These are phyloP conservation scores for Litoditis marina DNA, from an alignment of 2,888 invertebrate species.

Conservation along the genomic window DNA sequence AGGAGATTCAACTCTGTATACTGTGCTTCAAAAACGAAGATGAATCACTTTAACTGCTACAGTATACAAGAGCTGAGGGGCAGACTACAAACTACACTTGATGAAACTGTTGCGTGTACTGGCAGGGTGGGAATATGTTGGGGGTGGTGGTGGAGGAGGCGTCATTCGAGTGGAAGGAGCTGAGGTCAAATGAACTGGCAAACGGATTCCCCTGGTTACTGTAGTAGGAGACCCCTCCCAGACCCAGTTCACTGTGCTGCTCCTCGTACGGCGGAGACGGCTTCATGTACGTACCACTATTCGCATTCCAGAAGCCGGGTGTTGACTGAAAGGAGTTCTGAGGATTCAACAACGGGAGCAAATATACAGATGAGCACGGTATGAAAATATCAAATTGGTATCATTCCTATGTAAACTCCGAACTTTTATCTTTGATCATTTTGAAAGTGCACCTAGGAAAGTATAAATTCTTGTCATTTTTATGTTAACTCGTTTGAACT, in stretches of 20 bases:
- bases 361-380: too few species aligned
- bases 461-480: too few species aligned
- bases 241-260: not conserved
- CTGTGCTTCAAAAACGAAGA: too few species aligned
- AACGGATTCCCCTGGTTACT: not conserved
- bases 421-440: not conserved
- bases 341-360: too few species aligned
- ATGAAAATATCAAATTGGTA: not conserved
- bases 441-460: too few species aligned
- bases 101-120: not conserved
- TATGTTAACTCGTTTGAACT: too few species aligned
- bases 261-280: not conserved
- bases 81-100: not conserved
- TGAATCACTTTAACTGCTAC: too few species aligned
- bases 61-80: too few species aligned
- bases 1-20: too few species aligned
- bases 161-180: not conserved
- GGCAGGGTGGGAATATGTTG: not conserved
- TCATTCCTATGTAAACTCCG: not conserved
- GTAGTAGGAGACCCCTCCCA: not conserved
- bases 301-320: not conserved
- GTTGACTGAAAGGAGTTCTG: not conserved
- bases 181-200: not conserved
- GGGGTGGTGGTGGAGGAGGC: not conserved
- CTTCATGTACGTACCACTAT: not conserved